A percentile compares a stretch with the other conserved stretches of the same genome.
phyloP scores from a whole-genome alignment of 2,797 vertebrate species.

The Decapterus maruadsi region DNA sequence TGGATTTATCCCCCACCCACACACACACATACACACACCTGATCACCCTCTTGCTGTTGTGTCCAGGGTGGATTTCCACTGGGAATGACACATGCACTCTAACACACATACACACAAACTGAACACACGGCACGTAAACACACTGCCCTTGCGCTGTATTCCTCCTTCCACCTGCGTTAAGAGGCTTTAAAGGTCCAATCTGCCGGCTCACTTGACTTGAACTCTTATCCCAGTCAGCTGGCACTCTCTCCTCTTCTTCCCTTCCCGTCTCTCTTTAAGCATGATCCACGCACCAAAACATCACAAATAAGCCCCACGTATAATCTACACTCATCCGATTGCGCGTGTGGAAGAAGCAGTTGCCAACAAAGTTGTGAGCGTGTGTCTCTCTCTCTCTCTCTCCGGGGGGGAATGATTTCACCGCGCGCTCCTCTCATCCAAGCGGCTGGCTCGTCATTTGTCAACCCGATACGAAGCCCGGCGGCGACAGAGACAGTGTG shows the following conservation, averaged over 20 bases:
- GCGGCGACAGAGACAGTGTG: conserved; percentile 65
- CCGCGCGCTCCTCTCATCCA: conserved; percentile 55
- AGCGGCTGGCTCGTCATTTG: conserved; percentile 57
- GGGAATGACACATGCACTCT: conserved; percentile 43
- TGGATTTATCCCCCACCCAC: conserved; percentile 36
- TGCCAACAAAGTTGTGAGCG: conserved; percentile 45
- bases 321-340: neutral
- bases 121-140: conserved; percentile 48
- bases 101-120: conserved; percentile 20
- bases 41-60: conserved; percentile 48
- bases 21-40: conserved; percentile 43
- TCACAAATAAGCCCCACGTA: neutral
- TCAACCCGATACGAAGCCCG: conserved; percentile 63
- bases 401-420: conserved; percentile 45
- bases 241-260: conserved; percentile 43
- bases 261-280: conserved; percentile 30
- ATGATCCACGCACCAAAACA: conserved; percentile 19
- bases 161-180: conserved; percentile 81
- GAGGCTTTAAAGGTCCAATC: conserved; percentile 85
- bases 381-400: neutral
- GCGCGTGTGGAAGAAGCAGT: neutral
- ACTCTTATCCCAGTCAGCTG: conserved; percentile 84
- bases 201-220: conserved; percentile 84
- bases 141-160: conserved; percentile 61
- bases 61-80: conserved; percentile 68